These are phyloP conservation scores for Parauchenoglanis punctatus DNA, from an alignment of 2,797 vertebrate genomes.

Conservation along the genomic window DNA sequence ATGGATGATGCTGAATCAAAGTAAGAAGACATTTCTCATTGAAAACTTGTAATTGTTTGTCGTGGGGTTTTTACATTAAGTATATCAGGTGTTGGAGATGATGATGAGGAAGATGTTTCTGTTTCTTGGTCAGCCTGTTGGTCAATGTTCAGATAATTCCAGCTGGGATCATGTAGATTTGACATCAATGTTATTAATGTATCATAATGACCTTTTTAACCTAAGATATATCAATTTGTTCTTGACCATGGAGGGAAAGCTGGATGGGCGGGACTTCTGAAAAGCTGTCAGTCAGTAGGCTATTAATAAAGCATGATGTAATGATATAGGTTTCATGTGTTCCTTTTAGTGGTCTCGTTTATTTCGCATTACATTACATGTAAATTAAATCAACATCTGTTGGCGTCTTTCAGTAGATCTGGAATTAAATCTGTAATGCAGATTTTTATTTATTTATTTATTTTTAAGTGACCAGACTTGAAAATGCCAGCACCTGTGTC, in stretches of 20 bases:
- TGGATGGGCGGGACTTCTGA: no score
- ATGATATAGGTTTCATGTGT: background rate
- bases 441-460: background rate
- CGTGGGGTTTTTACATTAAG: background rate
- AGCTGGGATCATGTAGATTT: background rate
- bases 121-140: background rate
- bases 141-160: background rate
- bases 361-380: background rate
- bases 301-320: no score
- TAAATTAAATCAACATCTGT: background rate
- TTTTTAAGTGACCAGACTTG: background rate
- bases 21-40: background rate
- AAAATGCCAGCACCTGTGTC: background rate
- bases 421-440: background rate
- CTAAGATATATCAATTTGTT: no score
- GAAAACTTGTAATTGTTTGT: background rate
- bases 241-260: no score
- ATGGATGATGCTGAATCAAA: background rate
- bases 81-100: background rate
- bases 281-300: no score
- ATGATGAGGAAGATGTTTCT: background rate
- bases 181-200: background rate
- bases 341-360: background rate
- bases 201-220: background rate
- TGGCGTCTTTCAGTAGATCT: background rate